Base-by-base conservation (phyloP, 2,113 vertebrate species). In the Chaetodon trifascialis region DNA sequence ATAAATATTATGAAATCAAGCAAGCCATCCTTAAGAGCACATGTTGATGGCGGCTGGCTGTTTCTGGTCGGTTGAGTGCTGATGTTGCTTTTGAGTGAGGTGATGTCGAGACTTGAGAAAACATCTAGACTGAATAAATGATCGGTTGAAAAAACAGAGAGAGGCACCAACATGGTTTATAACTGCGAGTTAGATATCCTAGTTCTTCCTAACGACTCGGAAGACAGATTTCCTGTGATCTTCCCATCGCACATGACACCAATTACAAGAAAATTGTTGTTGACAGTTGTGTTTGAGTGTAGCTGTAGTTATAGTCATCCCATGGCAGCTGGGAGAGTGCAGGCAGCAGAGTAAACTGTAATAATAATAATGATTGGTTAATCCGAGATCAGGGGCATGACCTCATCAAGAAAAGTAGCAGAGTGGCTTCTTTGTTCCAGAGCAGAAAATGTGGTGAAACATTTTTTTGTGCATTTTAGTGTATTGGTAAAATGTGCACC, bases 1-100 rank as follows among this genome's bases (percentile, higher is more conserved):
- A 92, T 80, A 91, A 89, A 92, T 86, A 89, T 85, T 86, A 82
- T 68, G 75, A 88, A 91, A 85, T 66, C 17, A 83, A 82, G 80
- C 82, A 81, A 86, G 75, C 17, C 14, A 15, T 66, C 58, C 73
- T 82, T 82, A 72, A 70, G 74, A 72, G 55, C 74, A 76, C 49
- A 63, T 74, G 70, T 86, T 30, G 52, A 58, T 14, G n/a, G 66
- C 51, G 12, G 44, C 69, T 58, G 72, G 49, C 55, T 76, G 52
- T 60, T 67, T 76, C 34, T 73, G 76, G 59, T 85, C 67, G 76
- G 65, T 40, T 79, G 75, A 76, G 68, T 47, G 5, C 46, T 56
- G 62, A 36, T 75, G 30, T 68, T 74, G 72, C 54, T 55, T 79
- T 66, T 83, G 36, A 73, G 9, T 59, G 65, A 83, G 80, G 79